These are phyloP conservation scores for Eupithecia tripunctaria DNA, from an alignment of 2,888 invertebrate species.

Conservation along the genomic window DNA sequence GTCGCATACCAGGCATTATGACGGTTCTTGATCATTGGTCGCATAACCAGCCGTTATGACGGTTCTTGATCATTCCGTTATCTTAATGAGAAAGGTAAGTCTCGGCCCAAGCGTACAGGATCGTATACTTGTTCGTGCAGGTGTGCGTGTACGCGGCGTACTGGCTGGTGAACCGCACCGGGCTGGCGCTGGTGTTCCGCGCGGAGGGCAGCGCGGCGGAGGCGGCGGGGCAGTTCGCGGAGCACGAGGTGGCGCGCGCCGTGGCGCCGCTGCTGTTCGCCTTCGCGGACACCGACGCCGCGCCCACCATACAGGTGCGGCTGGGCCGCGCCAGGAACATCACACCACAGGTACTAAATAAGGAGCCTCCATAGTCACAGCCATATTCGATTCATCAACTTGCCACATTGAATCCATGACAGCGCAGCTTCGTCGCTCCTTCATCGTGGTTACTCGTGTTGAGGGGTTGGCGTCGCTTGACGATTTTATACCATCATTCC, in stretches of 20 bases:
- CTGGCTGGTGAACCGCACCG: conserved; percentile 98
- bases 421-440: background rate
- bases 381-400: background rate
- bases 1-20: no score
- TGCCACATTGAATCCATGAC: background rate
- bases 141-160: conserved; percentile 93
- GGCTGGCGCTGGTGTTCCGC: conserved; percentile 96
- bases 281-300: conserved; percentile 94
- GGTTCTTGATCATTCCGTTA: no score
- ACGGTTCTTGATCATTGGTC: no score
- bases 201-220: conserved; percentile 92
- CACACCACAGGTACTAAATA: conserved; percentile 66
- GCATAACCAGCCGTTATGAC: no score
- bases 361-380: background rate
- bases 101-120: no score
- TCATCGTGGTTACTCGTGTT: background rate
- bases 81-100: no score
- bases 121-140: conserved; percentile 57
- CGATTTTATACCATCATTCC: background rate
- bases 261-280: conserved; percentile 97
- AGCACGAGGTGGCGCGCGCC: conserved; percentile 97
- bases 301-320: conserved; percentile 89
- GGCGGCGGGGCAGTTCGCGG: conserved; percentile 95
- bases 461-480: background rate
- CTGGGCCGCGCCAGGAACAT: conserved; percentile 87